A percentile compares a stretch with the other conserved stretches of the same genome.
phyloP scores from a whole-genome alignment of 2,888 invertebrate species.

The Epinotia bilunana region DNA sequence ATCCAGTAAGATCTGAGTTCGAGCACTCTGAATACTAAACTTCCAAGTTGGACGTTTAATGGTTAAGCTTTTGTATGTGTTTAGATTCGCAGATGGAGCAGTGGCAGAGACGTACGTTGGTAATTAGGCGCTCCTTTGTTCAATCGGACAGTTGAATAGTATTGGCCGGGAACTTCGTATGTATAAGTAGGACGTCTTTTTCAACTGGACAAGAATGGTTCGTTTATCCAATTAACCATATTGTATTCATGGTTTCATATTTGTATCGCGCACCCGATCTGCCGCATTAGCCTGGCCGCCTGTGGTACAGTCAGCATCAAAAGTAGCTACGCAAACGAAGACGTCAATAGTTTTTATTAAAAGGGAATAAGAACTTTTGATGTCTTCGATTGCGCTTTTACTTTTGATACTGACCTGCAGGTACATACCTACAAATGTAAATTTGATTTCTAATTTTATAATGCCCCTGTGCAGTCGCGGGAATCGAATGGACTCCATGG shows the following conservation, averaged over 20 bases:
- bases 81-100: conserved; percentile 40
- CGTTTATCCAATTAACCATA: neutral
- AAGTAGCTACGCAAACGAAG: too few species aligned
- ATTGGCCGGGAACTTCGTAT: neutral
- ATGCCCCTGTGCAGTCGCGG: too few species aligned
- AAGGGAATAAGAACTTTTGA: too few species aligned
- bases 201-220: neutral
- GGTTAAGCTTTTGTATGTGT: conserved; percentile 47
- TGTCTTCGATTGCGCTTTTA: too few species aligned
- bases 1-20: conserved; percentile 33
- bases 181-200: neutral
- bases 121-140: conserved; percentile 47
- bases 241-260: neutral
- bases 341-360: too few species aligned
- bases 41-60: conserved; percentile 44
- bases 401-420: too few species aligned
- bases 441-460: too few species aligned
- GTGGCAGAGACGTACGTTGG: conserved; percentile 37
- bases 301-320: neutral
- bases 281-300: neutral
- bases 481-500: too few species aligned
- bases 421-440: too few species aligned
- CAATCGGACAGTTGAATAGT: conserved; percentile 40
- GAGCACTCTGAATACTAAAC: conserved; percentile 44
- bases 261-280: neutral